Conservation (phyloP, 2,113 vertebrate genomes). For the Pachyramphus minor region DNA sequence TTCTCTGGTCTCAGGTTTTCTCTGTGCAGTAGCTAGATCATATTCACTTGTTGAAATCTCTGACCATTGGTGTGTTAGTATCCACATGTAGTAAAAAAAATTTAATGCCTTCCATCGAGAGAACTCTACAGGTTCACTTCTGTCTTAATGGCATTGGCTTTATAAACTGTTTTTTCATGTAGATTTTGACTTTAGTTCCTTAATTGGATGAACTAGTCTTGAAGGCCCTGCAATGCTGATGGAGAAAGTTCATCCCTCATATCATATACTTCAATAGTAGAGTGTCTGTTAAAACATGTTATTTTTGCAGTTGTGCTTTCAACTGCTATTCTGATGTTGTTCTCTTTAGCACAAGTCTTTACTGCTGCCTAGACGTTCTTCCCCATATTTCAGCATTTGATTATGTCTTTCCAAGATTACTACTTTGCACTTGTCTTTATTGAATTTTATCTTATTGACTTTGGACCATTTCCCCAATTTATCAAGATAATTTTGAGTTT, state of each 20-base stretch:
- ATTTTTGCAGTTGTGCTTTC: background rate
- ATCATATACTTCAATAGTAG: background rate
- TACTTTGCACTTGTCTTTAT: background rate
- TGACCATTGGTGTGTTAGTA: background rate
- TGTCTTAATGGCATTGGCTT: background rate
- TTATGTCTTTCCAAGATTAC: background rate
- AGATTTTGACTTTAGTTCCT: background rate
- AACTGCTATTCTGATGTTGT: background rate
- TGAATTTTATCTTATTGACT: background rate
- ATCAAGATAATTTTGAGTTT: background rate
- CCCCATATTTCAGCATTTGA: background rate
- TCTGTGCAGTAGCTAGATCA: background rate
- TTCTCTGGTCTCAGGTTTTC: background rate
- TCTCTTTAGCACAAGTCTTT: background rate
- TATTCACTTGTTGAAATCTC: background rate
- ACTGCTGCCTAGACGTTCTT: background rate
- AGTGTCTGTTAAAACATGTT: background rate
- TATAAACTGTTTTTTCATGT: background rate
- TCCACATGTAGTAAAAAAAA: background rate
- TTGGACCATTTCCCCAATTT: background rate
- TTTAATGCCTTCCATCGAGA: background rate
- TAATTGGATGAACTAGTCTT: background rate
- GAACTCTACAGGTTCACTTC: background rate
- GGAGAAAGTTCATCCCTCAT: background rate
- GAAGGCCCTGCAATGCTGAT: background rate